Evolutionary conservation across 2,797 vertebrate genomes (phyloP).

Genomic region (Menidia menidia): DNA sequence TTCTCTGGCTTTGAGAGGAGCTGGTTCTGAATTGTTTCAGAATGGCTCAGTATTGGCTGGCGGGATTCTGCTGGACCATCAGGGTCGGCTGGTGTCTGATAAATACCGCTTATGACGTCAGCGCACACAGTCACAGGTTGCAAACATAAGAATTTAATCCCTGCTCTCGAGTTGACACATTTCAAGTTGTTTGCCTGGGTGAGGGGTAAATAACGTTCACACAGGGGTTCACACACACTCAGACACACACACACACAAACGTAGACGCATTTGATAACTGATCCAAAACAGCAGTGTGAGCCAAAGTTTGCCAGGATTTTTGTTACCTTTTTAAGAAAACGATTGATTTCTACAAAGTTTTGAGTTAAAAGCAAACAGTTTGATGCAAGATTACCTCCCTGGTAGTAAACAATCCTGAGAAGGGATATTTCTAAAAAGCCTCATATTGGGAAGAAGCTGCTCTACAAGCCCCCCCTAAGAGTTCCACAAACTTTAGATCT

Average conservation of each 20-base stretch:
- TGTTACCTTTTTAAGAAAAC: too few relatives aligned
- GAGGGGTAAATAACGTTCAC: conserved; percentile 10
- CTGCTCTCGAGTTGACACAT: conserved; percentile 35
- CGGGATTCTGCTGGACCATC: conserved; percentile 37
- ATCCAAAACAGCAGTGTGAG: too few relatives aligned
- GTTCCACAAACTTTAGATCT: too few relatives aligned
- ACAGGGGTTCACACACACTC: not conserved
- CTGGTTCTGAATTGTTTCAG: conserved; percentile 30
- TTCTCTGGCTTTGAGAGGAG: not conserved
- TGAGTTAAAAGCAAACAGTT: too few relatives aligned
- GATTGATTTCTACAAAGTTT: too few relatives aligned
- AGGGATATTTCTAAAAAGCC: too few relatives aligned
- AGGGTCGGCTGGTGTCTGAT: conserved; percentile 24
- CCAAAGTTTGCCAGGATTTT: too few relatives aligned
- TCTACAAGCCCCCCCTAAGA: too few relatives aligned
- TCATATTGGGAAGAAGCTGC: too few relatives aligned
- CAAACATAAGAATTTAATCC: conserved; percentile 51
- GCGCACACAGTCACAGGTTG: conserved; percentile 35
- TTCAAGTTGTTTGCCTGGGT: conserved; percentile 17
- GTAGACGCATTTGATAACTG: not conserved
- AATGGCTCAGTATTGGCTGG: conserved; percentile 11
- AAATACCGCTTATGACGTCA: conserved; percentile 45
- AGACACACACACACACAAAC: not conserved
- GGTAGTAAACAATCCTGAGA: too few relatives aligned
- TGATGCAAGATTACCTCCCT: too few relatives aligned